A percentile compares a stretch with the other conserved stretches of the same genome.
phyloP scores from a whole-genome alignment of 2,888 invertebrate genomes.

The Clistopyga incitator region DNA sequence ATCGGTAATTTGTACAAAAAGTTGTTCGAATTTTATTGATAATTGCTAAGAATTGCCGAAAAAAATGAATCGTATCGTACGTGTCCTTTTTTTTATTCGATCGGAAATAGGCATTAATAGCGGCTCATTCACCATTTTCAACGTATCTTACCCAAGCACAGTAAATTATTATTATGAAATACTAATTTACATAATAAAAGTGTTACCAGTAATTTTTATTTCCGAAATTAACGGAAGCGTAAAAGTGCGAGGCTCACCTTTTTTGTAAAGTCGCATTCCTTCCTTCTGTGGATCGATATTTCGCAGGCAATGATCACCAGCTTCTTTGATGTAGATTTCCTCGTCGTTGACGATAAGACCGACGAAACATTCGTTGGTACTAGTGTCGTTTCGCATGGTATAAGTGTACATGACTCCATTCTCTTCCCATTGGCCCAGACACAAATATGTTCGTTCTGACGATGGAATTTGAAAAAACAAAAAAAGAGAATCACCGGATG shows the following conservation, averaged over 20 bases:
- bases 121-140: too few relatives aligned
- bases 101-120: too few relatives aligned
- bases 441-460: slow-evolving; percentile 87
- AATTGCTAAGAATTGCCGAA: too few relatives aligned
- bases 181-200: too few relatives aligned
- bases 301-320: slow-evolving; percentile 88
- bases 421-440: slow-evolving; percentile 89
- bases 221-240: too few relatives aligned
- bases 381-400: slow-evolving; percentile 87
- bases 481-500: not conserved
- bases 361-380: slow-evolving; percentile 88
- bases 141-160: too few relatives aligned
- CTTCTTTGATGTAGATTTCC: slow-evolving; percentile 88
- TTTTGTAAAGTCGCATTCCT: slow-evolving; percentile 88
- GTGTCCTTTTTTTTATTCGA: too few relatives aligned
- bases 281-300: slow-evolving; percentile 86
- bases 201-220: too few relatives aligned
- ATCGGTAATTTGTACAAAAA: too few relatives aligned
- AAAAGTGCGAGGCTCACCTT: slow-evolving; percentile 75
- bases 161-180: too few relatives aligned
- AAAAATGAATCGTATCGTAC: too few relatives aligned
- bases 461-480: slow-evolving; percentile 53
- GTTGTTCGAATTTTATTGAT: too few relatives aligned
- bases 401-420: slow-evolving; percentile 87
- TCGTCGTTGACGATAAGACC: slow-evolving; percentile 86